Base-by-base conservation (phyloP, 2,797 vertebrate species). In the Bothrops alternatus region DNA sequence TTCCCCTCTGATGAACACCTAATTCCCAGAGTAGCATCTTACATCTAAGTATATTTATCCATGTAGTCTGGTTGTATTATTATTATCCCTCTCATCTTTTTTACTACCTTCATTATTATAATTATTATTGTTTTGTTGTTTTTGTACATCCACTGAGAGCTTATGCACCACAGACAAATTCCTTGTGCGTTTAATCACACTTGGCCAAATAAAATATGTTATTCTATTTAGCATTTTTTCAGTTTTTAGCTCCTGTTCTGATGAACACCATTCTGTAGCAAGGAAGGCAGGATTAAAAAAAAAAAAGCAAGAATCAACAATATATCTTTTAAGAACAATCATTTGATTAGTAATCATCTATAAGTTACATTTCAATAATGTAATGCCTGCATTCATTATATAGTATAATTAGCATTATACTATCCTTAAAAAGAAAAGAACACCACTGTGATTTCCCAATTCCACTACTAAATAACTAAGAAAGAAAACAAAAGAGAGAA, bases 381-480 rank as follows among this genome's bases (percentile, higher is more conserved):
- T 65, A 65, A n/a, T n/a, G 28, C 26, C 12, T 47, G 37, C 37
- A 0, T 82, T 25, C 73, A 47, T 82, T 82, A 47, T 42, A 37
- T 47, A 4, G 73, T 47, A 25, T 82, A 82, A 82, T 82, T 47
- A 82, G 37, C 73, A 47, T 47, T 42, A 47, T 82, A 23, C 11
- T 25, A 82, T 12, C 20, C 37, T 82, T 82, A 82, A 47, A 82
- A 82, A 82, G 73, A 82, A 47, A 42, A 82, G 8, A 78, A 11
- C 8, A 23, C 18, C 73, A 78, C 37, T 78, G 37, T 42, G 37
- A 42, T 63, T 91, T n/a, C 20, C 26, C 94, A 93, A 53, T 95
- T 95, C 56, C 42, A n/a, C 7, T 28, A 20, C 11, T n/a, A 56
- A 93, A 90, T 57, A 57, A 87, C 37, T 26, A 16, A 47, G 53